Evolutionary conservation across 1,140 invertebrate genomes (phyloP).

Genomic region (Polypedilum vanderplanki): DNA sequence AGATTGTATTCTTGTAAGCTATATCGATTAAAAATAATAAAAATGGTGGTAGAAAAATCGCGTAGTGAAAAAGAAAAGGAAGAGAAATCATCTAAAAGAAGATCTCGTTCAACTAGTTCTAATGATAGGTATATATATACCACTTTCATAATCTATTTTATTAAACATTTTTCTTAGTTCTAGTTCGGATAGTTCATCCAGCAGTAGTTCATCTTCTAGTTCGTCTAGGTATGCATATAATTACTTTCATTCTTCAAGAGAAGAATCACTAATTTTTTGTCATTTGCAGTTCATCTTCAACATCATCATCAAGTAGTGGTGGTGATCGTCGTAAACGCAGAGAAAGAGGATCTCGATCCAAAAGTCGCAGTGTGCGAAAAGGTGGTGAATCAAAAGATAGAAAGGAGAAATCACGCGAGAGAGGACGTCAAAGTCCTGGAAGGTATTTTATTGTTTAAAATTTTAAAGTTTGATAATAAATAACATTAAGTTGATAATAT

Average conservation of each 20-base stretch:
- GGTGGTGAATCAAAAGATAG: conserved; percentile 27
- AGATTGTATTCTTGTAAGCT: too few species aligned
- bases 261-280: too few species aligned
- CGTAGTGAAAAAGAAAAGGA: neutral
- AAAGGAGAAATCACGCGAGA: conserved; percentile 15
- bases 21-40: neutral
- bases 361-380: conserved; percentile 30
- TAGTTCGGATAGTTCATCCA: conserved; percentile 56
- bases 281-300: conserved; percentile 47
- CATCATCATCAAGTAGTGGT: conserved; percentile 50
- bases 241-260: too few species aligned
- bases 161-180: neutral
- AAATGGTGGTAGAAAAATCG: conserved; percentile 25
- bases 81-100: neutral
- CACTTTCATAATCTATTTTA: neutral
- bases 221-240: conserved; percentile 38
- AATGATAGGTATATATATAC: conserved; percentile 21
- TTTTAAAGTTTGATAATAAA: too few species aligned
- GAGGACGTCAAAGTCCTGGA: conserved; percentile 39
- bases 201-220: conserved; percentile 64
- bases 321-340: conserved; percentile 45
- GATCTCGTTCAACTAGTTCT: neutral
- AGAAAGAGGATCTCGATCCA: neutral
- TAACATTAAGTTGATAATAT: too few species aligned
- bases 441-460: conserved; percentile 36